Evolutionary conservation across 2,113 vertebrate genomes (phyloP), one percentile per base, ranked within the genome.

Genomic region (Strix aluco): DNA sequence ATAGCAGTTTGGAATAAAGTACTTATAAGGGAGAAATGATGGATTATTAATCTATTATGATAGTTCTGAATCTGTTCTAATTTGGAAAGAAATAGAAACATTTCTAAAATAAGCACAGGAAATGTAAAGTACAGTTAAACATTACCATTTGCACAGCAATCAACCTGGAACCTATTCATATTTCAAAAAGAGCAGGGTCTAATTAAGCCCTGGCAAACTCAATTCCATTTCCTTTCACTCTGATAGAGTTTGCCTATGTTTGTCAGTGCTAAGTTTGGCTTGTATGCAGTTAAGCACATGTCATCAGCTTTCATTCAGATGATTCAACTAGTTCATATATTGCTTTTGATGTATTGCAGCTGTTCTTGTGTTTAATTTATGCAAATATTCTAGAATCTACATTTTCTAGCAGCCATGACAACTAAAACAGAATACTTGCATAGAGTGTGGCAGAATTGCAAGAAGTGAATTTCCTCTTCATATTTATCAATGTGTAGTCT

Each of bases 281-380:
- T 66, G 73, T n/a, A 22, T 69, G 73, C 92, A 58, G 78, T 62
- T 93, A 72, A 88, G 93, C 78, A 57, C 65, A 29, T 83, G 84
- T 96, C 96, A 96, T 95, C 94, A 96, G 58, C 88, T 93, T 94
- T 95, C 93, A 96, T 95, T 97, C 92, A 96, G 46, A 88, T 34
- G 2, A 73, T 90, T 96, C 92, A 91, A 91, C 84, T 69, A 61
- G 74, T 94, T 96, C 82, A 40, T 96, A 72, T 77, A 92, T 57
- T 92, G 74, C 94, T 81, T 96, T 96, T 95, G 90, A 97, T 90
- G 38, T 90, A 93, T 88, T 94, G 93, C 96, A 97, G 96, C 96
- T 97, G 96, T 72, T 91, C 93, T 82, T 91, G 71, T 94, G 81
- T 91, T 91, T 91, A 80, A 94, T 96, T 93, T 90, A 97, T 96